Evolutionary conservation across 1,140 invertebrate species (phyloP).

Genomic region (Lucilia sericata): DNA sequence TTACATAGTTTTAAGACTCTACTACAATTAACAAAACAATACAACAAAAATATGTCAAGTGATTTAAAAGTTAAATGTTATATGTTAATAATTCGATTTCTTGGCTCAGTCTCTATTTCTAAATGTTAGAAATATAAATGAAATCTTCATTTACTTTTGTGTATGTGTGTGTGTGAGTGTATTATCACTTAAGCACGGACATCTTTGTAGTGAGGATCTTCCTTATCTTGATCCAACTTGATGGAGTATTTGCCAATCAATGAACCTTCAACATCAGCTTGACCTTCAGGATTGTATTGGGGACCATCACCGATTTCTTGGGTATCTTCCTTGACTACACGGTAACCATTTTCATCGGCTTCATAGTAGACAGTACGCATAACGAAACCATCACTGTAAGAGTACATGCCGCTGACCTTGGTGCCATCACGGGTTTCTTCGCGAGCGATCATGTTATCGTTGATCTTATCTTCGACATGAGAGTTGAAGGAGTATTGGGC

Average conservation of each 20-base stretch:
- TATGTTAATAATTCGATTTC: background rate
- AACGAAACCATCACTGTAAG: slow-evolving; percentile 72
- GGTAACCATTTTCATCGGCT: slow-evolving; percentile 73
- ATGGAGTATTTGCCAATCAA: slow-evolving; percentile 66
- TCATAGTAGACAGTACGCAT: slow-evolving; percentile 71
- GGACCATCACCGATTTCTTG: slow-evolving; percentile 70
- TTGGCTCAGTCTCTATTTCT: slow-evolving; percentile 54
- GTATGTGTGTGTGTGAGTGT: background rate
- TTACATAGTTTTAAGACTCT: slow-evolving; percentile 32
- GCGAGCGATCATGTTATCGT: slow-evolving; percentile 68
- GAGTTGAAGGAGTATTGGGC: slow-evolving; percentile 70
- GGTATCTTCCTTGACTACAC: slow-evolving; percentile 69
- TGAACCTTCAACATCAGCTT: slow-evolving; percentile 68
- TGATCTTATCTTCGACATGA: slow-evolving; percentile 70
- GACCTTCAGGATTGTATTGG: slow-evolving; percentile 67
- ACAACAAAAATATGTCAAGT: background rate
- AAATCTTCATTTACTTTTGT: background rate
- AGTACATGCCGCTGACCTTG: slow-evolving; percentile 70
- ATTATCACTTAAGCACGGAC: slow-evolving; percentile 47
- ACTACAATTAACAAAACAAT: slow-evolving; percentile 34
- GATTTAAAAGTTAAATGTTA: background rate
- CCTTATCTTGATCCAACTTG: slow-evolving; percentile 56
- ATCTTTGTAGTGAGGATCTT: slow-evolving; percentile 60
- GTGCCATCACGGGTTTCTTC: slow-evolving; percentile 70
- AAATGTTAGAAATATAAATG: slow-evolving; percentile 62